Conservation (phyloP, 2,888 invertebrate genomes). For the Athalia rosae region DNA sequence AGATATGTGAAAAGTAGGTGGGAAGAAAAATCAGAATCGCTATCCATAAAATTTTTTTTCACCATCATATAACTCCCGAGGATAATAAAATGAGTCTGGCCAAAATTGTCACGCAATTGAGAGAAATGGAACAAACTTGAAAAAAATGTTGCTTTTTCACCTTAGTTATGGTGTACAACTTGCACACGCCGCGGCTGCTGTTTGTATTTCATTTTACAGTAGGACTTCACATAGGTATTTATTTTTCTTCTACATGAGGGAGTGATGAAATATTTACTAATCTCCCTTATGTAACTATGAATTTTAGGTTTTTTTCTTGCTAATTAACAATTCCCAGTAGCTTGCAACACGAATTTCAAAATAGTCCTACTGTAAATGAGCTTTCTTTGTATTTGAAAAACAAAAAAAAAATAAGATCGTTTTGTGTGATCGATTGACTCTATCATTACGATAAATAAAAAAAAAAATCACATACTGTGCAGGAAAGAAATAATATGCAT, state of each 20-base stretch:
- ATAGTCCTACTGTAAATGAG: constrained; percentile 13
- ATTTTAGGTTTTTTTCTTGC: background rate
- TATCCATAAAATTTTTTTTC: background rate
- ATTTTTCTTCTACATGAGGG: background rate
- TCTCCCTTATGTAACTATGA: background rate
- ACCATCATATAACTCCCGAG: background rate
- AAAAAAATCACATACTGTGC: background rate
- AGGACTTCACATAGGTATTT: constrained; percentile 1
- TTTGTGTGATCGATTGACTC: background rate
- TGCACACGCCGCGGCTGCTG: background rate
- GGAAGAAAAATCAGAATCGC: constrained; percentile 38
- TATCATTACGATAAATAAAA: background rate
- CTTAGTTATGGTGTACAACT: background rate
- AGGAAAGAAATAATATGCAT: background rate
- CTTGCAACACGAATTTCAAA: constrained; percentile 2
- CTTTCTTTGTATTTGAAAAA: background rate
- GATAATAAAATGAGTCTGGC: background rate
- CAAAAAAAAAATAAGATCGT: constrained; percentile 1
- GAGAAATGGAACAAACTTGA: background rate
- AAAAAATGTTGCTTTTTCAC: constrained; percentile 13
- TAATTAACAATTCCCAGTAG: background rate
- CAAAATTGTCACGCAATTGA: background rate
- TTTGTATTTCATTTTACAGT: background rate
- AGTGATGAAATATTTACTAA: constrained; percentile 7
- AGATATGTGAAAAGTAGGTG: constrained; percentile 35